phyloP scores from a whole-genome alignment of 1,140 invertebrate genomes.

The Neodiprion pinetum region DNA sequence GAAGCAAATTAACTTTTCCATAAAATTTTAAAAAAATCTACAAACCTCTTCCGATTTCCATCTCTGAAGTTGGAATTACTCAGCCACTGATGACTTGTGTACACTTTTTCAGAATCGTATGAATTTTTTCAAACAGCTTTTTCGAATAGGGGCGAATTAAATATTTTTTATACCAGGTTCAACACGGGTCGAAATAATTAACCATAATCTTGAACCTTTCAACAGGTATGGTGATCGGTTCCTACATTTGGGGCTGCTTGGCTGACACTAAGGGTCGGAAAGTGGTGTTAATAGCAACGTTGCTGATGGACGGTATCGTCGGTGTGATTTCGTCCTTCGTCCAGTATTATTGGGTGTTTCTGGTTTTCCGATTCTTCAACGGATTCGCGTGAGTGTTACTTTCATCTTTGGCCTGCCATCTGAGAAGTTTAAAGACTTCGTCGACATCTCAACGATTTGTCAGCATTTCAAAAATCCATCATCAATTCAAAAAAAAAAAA shows the following conservation, averaged over 20 bases:
- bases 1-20: no score
- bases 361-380: conserved; percentile 80
- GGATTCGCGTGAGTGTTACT: conserved; percentile 80
- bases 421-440: background rate
- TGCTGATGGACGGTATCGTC: conserved; percentile 78
- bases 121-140: no score
- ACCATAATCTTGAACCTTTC: conserved; percentile 16
- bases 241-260: conserved; percentile 89
- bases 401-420: background rate
- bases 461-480: background rate
- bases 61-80: no score
- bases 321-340: conserved; percentile 78
- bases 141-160: background rate
- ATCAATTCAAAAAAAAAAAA: no score
- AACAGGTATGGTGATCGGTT: conserved; percentile 85
- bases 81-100: no score
- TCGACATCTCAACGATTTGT: background rate
- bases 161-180: background rate
- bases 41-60: no score
- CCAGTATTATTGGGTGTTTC: conserved; percentile 77
- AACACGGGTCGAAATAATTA: no score
- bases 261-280: conserved; percentile 84
- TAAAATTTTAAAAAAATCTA: no score
- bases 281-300: conserved; percentile 75
- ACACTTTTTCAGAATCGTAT: no score